These are phyloP conservation scores for Condylura cristata DNA, from an alignment of 2,113 vertebrate genomes.

Conservation along the genomic window DNA sequence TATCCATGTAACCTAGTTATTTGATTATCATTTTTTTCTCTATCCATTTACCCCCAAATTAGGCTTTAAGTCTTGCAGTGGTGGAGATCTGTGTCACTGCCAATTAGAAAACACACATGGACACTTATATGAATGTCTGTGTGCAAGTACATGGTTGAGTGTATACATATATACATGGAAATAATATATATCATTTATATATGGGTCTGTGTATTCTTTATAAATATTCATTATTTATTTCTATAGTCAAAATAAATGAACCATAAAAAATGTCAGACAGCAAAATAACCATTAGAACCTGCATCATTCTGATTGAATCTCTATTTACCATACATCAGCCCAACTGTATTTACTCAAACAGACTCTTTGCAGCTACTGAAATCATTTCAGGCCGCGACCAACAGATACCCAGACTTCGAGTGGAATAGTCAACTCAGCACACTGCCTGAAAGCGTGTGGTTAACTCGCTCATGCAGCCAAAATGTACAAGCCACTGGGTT, in stretches of 20 bases:
- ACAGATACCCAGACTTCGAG: slow-evolving; percentile 26
- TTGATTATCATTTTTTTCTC: slow-evolving; percentile 70
- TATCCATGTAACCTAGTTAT: slow-evolving; percentile 76
- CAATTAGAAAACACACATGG: slow-evolving; percentile 66
- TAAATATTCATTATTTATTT: slow-evolving; percentile 72
- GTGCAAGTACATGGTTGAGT: slow-evolving; percentile 48
- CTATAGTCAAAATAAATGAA: slow-evolving; percentile 76
- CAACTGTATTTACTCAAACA: slow-evolving; percentile 18
- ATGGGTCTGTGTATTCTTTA: slow-evolving; percentile 60
- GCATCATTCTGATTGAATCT: slow-evolving; percentile 56
- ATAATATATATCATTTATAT: slow-evolving; percentile 77
- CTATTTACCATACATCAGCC: slow-evolving; percentile 28
- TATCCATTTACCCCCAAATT: slow-evolving; percentile 80
- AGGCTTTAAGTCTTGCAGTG: slow-evolving; percentile 64
- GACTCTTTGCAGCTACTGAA: slow-evolving; percentile 33
- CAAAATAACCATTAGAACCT: slow-evolving; percentile 51
- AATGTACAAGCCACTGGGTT: slow-evolving; percentile 12
- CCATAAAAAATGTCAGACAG: slow-evolving; percentile 65
- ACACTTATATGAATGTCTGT: slow-evolving; percentile 9
- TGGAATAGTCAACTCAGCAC: slow-evolving; percentile 41
- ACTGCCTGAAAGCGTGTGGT: background rate
- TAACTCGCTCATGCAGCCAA: slow-evolving; percentile 38
- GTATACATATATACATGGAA: slow-evolving; percentile 68
- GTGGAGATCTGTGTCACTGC: slow-evolving; percentile 63
- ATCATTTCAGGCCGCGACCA: slow-evolving; percentile 47